Percentiles rank a stretch among this genome's conserved stretches.
These are phyloP conservation scores for Tethea ocularis DNA, from an alignment of 2,888 invertebrate genomes.

Conservation along the genomic window DNA sequence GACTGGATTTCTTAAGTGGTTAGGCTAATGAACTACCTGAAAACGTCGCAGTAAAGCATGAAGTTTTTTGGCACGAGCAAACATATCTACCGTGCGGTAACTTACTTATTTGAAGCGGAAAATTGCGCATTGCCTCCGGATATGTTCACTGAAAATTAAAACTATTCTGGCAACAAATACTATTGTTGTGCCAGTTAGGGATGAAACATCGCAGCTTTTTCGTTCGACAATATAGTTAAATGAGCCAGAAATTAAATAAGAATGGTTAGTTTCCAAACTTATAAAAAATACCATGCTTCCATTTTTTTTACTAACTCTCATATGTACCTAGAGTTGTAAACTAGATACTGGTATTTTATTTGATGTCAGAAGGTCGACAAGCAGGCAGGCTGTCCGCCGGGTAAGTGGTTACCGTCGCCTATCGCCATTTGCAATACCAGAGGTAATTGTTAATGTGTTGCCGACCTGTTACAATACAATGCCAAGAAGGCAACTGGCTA, in stretches of 20 bases:
- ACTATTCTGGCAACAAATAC: slow-evolving; percentile 55
- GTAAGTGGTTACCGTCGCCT: too few relatives aligned
- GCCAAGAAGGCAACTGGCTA: too few relatives aligned
- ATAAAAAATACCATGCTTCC: too few relatives aligned
- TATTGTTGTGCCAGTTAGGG: slow-evolving; percentile 18
- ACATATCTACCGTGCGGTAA: slow-evolving; percentile 23
- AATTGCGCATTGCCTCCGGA: slow-evolving; percentile 45
- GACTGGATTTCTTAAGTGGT: slow-evolving; percentile 61
- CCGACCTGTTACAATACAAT: too few relatives aligned
- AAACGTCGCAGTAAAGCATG: slow-evolving; percentile 36
- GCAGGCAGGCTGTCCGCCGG: too few relatives aligned
- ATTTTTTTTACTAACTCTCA: too few relatives aligned
- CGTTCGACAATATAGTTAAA: slow-evolving; percentile 13
- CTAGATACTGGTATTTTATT: too few relatives aligned
- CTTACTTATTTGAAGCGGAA: slow-evolving; percentile 31
- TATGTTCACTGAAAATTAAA: slow-evolving; percentile 48
- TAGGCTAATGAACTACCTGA: slow-evolving; percentile 57
- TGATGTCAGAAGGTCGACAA: too few relatives aligned
- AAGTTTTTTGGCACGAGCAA: slow-evolving; percentile 60
- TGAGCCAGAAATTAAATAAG: too few relatives aligned
- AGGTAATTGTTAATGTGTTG: too few relatives aligned
- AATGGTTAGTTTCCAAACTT: not conserved
- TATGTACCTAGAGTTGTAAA: too few relatives aligned
- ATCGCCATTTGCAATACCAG: too few relatives aligned
- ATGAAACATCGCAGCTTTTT: slow-evolving; percentile 18